Conservation (phyloP, 2,888 invertebrate species). For the Papilio elwesi region DNA sequence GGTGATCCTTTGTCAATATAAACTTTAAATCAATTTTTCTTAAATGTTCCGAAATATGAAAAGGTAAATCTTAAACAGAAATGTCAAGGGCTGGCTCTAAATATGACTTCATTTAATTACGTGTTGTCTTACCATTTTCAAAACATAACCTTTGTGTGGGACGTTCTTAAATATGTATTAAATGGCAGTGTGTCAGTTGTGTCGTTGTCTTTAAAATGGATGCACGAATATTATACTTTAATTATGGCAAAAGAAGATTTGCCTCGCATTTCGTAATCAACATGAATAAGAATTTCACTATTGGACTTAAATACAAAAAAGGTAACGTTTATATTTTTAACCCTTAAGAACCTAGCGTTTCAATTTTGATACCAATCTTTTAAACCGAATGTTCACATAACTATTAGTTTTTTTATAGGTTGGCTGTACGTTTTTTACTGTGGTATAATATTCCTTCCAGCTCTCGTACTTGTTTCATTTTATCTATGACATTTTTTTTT, state of each 20-base stretch:
- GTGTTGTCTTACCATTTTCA: slow-evolving; percentile 24
- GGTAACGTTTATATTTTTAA: not conserved
- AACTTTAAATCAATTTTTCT: not conserved
- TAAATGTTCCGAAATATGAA: slow-evolving; percentile 3
- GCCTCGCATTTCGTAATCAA: not conserved
- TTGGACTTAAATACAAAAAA: not conserved
- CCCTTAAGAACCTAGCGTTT: too few species aligned
- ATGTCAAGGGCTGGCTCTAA: slow-evolving; percentile 37
- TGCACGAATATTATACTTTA: slow-evolving; percentile 19
- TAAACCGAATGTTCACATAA: too few species aligned
- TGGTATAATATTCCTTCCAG: too few species aligned
- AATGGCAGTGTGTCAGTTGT: slow-evolving; percentile 22
- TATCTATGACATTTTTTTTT: too few species aligned
- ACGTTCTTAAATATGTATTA: slow-evolving; percentile 8
- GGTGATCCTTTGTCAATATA: too few species aligned
- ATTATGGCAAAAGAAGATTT: slow-evolving; percentile 26
- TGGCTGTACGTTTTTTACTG: too few species aligned
- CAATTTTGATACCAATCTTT: too few species aligned
- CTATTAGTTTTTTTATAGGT: too few species aligned
- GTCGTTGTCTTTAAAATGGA: slow-evolving; percentile 29
- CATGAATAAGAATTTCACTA: not conserved
- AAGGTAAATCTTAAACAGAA: slow-evolving; percentile 30
- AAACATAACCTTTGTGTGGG: slow-evolving; percentile 35
- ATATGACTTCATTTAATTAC: slow-evolving; percentile 35
- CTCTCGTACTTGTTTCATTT: too few species aligned